Percentiles rank a stretch among this genome's conserved stretches.
Conservation (phyloP, 1,140 invertebrate genomes). For the Megathymus violae region DNA sequence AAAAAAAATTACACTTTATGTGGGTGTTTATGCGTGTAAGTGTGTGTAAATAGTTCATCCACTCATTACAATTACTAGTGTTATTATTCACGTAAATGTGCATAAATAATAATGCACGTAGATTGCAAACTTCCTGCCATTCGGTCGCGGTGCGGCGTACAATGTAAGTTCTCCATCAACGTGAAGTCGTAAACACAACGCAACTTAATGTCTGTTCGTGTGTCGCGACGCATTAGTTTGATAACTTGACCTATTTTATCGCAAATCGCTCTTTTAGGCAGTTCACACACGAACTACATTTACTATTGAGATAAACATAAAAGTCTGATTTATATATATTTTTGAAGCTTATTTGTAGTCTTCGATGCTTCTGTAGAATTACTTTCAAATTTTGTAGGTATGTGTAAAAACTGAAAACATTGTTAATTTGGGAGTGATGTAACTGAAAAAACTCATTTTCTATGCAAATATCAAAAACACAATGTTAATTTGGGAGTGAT, state of each 20-base stretch:
- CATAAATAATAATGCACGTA: constrained; percentile 28
- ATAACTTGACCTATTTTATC: constrained; percentile 30
- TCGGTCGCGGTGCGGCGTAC: not conserved
- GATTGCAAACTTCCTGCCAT: constrained; percentile 32
- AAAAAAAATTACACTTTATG: too few species aligned
- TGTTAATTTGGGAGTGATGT: too few species aligned
- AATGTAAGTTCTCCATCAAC: constrained; percentile 28
- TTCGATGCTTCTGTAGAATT: too few species aligned
- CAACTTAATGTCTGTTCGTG: constrained; percentile 34
- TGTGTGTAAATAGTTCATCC: not conserved
- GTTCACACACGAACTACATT: not conserved
- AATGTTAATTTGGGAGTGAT: too few species aligned
- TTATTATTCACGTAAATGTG: constrained; percentile 23
- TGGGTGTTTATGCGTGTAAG: too few species aligned
- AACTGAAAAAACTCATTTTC: too few species aligned
- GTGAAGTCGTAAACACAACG: constrained; percentile 20
- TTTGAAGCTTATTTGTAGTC: too few species aligned
- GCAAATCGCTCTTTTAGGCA: constrained; percentile 7
- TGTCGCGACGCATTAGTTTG: constrained; percentile 33
- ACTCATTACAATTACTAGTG: constrained; percentile 10
- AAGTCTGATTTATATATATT: too few species aligned
- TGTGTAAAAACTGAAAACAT: too few species aligned
- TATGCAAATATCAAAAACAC: too few species aligned
- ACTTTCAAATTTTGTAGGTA: too few species aligned
- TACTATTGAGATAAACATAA: not conserved